Conservation (phyloP, 2,113 vertebrate genomes). For the Peromyscus maniculatus region DNA sequence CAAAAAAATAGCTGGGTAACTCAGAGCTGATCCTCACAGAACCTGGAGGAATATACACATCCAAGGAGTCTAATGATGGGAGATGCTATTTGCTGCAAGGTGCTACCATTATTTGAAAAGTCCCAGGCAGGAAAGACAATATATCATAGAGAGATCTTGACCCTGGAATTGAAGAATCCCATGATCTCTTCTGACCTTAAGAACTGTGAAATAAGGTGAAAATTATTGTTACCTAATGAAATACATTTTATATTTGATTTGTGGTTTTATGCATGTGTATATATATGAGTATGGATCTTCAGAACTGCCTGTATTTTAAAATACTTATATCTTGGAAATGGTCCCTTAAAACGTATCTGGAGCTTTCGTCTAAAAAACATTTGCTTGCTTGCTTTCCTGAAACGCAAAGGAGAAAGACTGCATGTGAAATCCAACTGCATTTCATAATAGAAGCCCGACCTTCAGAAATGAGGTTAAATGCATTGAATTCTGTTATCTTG, state of each 20-base stretch:
- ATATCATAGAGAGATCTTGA: background rate
- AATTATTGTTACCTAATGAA: background rate
- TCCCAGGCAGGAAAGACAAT: background rate
- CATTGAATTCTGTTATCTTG: background rate
- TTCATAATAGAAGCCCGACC: background rate
- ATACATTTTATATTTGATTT: constrained; percentile 25
- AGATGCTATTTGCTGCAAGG: background rate
- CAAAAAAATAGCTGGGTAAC: background rate
- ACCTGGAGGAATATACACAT: background rate
- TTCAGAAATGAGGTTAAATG: background rate
- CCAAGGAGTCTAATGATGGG: background rate
- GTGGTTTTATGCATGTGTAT: background rate
- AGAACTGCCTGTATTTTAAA: background rate
- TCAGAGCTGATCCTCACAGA: background rate
- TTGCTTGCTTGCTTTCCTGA: background rate
- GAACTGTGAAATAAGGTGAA: background rate
- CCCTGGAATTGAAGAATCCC: background rate
- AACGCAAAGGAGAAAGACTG: background rate
- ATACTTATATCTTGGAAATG: background rate
- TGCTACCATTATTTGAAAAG: background rate
- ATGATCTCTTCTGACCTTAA: background rate
- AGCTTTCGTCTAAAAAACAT: background rate
- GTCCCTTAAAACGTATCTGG: background rate
- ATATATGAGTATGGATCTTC: background rate
- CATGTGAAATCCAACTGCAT: background rate